Evolutionary conservation across 2,113 vertebrate genomes (phyloP).

Genomic region (Microtus oregoni): DNA sequence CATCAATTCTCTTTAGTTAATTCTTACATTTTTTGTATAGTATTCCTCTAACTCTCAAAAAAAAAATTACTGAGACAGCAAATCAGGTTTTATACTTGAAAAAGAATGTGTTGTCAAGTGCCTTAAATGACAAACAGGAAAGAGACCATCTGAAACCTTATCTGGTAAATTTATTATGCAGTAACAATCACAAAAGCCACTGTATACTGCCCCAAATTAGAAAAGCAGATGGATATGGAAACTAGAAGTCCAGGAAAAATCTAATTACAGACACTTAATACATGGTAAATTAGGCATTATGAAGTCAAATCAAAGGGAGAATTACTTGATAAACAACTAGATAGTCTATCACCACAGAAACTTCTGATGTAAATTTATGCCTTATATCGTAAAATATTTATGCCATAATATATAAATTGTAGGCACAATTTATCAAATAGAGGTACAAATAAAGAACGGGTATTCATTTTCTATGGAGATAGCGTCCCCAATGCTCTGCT

Average conservation of each 20-base stretch:
- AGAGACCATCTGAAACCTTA: background rate
- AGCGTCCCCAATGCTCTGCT: slow-evolving; percentile 14
- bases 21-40: background rate
- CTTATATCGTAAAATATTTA: background rate
- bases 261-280: slow-evolving; percentile 4
- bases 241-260: background rate
- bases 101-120: background rate
- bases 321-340: slow-evolving; percentile 10
- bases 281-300: background rate
- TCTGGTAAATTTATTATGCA: background rate
- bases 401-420: background rate
- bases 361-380: slow-evolving; percentile 8
- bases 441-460: slow-evolving; percentile 3
- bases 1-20: background rate
- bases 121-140: background rate
- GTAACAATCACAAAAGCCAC: background rate
- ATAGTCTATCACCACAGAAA: background rate
- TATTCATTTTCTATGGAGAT: background rate
- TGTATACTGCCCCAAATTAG: background rate
- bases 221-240: slow-evolving; percentile 29
- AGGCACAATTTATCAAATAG: slow-evolving; percentile 42
- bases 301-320: background rate
- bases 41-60: background rate
- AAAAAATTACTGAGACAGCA: background rate
- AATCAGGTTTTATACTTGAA: slow-evolving; percentile 28